Conservation (phyloP, 2,888 invertebrate species). For the Sepiola atlantica region DNA sequence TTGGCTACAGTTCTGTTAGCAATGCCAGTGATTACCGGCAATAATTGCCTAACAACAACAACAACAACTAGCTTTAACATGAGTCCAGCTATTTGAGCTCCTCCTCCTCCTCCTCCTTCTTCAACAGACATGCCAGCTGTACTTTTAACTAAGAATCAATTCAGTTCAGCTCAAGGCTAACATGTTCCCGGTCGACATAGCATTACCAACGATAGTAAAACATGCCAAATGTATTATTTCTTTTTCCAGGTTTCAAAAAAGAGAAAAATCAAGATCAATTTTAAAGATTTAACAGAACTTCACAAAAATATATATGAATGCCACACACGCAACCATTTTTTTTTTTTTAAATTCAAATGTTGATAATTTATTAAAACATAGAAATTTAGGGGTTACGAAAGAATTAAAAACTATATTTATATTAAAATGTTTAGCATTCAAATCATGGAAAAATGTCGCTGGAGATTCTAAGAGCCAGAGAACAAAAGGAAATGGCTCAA, state of each 20-base stretch:
- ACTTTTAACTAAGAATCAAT: constrained; percentile 10
- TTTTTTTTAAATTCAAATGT: background rate
- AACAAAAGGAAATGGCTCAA: too few species aligned
- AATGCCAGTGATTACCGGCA: constrained; percentile 6
- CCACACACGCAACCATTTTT: too few species aligned
- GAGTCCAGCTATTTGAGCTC: background rate
- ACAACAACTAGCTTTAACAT: constrained; percentile 6
- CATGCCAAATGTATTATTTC: background rate
- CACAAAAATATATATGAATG: background rate
- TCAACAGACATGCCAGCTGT: constrained; percentile 15
- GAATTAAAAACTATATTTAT: background rate
- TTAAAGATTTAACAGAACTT: background rate
- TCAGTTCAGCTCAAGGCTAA: constrained; percentile 7
- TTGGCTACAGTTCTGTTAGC: constrained; percentile 32
- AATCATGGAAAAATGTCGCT: background rate
- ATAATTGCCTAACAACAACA: background rate
- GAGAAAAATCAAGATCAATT: background rate
- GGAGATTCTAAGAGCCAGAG: too few species aligned
- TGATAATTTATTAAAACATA: background rate
- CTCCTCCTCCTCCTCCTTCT: background rate
- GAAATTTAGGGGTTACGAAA: background rate
- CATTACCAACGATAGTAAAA: background rate
- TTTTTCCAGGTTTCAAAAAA: background rate
- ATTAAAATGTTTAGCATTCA: background rate
- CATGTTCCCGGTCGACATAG: background rate